Conservation (phyloP, 2,797 vertebrate genomes). For the Rhinogobio ventralis region DNA sequence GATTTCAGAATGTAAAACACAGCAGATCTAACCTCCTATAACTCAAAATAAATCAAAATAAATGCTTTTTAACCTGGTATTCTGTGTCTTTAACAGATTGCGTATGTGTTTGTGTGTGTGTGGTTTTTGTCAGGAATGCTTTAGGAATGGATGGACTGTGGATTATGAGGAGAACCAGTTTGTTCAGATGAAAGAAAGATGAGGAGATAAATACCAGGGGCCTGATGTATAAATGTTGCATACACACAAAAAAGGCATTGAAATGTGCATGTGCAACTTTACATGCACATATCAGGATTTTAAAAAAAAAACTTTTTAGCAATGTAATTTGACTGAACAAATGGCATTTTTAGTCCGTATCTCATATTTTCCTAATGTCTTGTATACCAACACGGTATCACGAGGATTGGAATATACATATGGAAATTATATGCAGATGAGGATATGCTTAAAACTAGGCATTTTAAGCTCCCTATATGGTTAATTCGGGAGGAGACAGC, state of each 20-base stretch:
- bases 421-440: too few relatives aligned
- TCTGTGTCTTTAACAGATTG: not conserved
- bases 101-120: conserved; percentile 19
- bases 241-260: not conserved
- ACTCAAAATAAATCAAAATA: not conserved
- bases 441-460: too few relatives aligned
- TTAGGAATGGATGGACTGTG: conserved; percentile 59
- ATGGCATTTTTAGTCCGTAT: too few relatives aligned
- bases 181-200: conserved; percentile 68
- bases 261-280: not conserved
- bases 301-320: too few relatives aligned
- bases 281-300: not conserved
- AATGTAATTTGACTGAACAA: too few relatives aligned
- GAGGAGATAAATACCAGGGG: conserved; percentile 38
- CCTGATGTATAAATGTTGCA: not conserved
- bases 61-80: not conserved
- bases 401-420: too few relatives aligned
- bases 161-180: conserved; percentile 71
- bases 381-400: too few relatives aligned
- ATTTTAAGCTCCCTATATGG: too few relatives aligned
- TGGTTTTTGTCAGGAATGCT: conserved; percentile 70
- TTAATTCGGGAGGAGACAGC: too few relatives aligned
- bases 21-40: not conserved
- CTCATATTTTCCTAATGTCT: too few relatives aligned
- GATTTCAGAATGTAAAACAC: not conserved